Percentiles rank a stretch among this genome's conserved stretches.
Evolutionary conservation across 2,113 vertebrate species (phyloP).

Genomic region (Narcine bancroftii): DNA sequence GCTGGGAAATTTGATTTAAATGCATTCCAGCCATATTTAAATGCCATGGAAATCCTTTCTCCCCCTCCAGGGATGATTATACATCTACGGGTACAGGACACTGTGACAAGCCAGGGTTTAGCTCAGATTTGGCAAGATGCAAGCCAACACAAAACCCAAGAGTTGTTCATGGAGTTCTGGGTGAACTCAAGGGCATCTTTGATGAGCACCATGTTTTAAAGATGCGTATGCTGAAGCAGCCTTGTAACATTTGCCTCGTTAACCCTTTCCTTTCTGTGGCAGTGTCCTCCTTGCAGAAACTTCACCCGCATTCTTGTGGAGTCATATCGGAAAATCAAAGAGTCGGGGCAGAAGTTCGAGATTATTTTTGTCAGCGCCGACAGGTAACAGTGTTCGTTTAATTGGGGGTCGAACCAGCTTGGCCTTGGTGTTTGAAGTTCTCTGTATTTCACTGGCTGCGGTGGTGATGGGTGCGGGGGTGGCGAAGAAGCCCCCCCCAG

Average conservation of each 20-base stretch:
- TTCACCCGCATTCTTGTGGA: constrained; percentile 89
- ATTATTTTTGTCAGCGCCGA: constrained; percentile 95
- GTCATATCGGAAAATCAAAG: constrained; percentile 84
- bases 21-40: not conserved
- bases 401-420: too few relatives aligned
- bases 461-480: too few relatives aligned
- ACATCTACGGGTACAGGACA: not conserved
- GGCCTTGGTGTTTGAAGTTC: not conserved
- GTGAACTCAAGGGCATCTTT: not conserved
- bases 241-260: not conserved
- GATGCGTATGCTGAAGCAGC: not conserved
- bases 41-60: not conserved
- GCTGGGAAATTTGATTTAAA: not conserved
- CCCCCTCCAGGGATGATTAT: not conserved
- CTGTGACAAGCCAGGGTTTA: not conserved
- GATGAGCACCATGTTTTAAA: not conserved
- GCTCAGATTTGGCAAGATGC: not conserved
- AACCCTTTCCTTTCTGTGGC: constrained; percentile 42
- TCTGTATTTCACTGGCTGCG: too few relatives aligned
- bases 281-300: constrained; percentile 93
- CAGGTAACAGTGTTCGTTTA: constrained; percentile 61
- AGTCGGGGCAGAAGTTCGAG: constrained; percentile 90
- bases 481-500: too few relatives aligned
- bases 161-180: not conserved
- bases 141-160: not conserved